Percentiles rank a stretch among this genome's conserved stretches.
Conservation (phyloP, 2,797 vertebrate genomes). For the Rhabdophis nuchalis region DNA sequence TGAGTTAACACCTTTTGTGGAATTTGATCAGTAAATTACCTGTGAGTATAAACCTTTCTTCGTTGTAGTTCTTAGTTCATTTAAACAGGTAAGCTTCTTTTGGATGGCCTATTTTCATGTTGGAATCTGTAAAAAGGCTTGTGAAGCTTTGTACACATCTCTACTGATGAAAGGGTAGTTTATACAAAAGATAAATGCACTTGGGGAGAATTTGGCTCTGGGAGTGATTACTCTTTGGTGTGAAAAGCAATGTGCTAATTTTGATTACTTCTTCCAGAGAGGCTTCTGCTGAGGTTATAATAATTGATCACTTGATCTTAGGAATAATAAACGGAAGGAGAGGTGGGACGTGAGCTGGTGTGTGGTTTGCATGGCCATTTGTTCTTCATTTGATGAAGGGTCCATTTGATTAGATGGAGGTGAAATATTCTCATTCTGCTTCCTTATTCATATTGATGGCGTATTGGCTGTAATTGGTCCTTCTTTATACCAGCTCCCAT, state of each 20-base stretch:
- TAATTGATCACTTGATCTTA: background rate
- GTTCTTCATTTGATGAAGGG: background rate
- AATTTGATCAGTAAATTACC: background rate
- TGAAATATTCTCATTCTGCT: conserved; percentile 3
- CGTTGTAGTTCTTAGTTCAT: background rate
- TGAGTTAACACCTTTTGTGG: background rate
- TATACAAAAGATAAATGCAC: background rate
- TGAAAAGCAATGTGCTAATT: background rate
- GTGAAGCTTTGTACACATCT: background rate
- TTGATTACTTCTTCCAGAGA: background rate
- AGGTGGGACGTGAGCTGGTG: background rate
- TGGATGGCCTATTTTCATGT: background rate
- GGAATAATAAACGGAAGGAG: background rate
- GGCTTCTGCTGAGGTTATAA: background rate
- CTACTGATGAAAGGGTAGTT: background rate
- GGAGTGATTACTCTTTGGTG: background rate
- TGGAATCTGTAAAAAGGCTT: background rate
- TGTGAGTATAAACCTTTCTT: background rate
- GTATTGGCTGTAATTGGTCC: background rate
- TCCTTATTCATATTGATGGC: background rate
- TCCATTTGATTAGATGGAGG: conserved; percentile 17
- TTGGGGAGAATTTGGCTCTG: background rate
- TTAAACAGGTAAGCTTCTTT: background rate
- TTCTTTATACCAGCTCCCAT: conserved; percentile 13
- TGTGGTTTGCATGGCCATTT: background rate